A percentile compares a stretch with the other conserved stretches of the same genome.
Evolutionary conservation across 2,888 invertebrate genomes (phyloP).

Genomic region (Parascotia fuliginaria): DNA sequence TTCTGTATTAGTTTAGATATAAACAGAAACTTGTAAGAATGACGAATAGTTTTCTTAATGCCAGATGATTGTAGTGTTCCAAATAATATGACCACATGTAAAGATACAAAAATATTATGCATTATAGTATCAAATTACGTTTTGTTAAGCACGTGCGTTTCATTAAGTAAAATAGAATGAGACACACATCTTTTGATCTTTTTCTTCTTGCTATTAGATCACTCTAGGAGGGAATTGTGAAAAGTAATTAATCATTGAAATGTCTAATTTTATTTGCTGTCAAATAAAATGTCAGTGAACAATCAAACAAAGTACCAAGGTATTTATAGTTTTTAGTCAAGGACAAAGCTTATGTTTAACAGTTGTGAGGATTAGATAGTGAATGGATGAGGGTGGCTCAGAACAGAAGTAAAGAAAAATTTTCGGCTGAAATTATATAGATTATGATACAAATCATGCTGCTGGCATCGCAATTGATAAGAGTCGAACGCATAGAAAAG

Average conservation of each 20-base stretch:
- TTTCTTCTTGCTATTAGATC: constrained; percentile 11
- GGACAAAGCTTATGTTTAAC: no score
- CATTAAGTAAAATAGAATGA: constrained; percentile 18
- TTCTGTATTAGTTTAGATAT: neutral
- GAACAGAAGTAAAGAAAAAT: no score
- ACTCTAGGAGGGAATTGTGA: constrained; percentile 19
- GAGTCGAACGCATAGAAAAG: no score
- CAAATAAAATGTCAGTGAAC: constrained; percentile 5
- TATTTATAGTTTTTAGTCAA: neutral
- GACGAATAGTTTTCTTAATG: no score
- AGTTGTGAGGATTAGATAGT: no score
- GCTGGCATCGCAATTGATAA: no score
- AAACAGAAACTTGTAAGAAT: neutral
- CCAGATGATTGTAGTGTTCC: neutral
- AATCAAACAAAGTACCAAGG: neutral
- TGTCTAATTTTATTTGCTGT: constrained; percentile 14
- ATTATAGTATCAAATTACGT: constrained; percentile 26
- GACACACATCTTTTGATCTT: constrained; percentile 3
- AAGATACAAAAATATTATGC: constrained; percentile 14
- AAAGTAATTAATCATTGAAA: constrained; percentile 28
- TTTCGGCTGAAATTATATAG: no score
- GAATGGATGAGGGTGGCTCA: no score
- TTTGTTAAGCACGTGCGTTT: constrained; percentile 22
- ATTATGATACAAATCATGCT: no score
- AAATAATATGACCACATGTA: constrained; percentile 12